phyloP scores from a whole-genome alignment of 2,888 invertebrate genomes.

The Stenurella melanura region DNA sequence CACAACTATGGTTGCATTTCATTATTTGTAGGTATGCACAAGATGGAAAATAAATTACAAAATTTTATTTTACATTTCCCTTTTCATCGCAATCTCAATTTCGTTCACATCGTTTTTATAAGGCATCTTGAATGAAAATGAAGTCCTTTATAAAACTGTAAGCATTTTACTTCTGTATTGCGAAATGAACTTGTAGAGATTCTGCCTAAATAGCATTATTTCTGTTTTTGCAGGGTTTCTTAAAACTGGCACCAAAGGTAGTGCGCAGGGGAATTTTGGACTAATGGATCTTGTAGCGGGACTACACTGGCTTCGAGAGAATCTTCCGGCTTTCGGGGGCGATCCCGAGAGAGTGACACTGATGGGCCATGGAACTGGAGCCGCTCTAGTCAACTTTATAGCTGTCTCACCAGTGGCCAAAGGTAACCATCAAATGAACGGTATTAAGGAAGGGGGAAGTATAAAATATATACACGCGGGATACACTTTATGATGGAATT shows the following conservation, averaged over 20 bases:
- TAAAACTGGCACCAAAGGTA: conserved; percentile 91
- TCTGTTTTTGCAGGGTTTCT: conserved; percentile 82
- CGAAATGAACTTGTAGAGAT: background rate
- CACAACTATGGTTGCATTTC: no score
- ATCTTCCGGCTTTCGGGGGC: conserved; percentile 95
- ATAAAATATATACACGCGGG: background rate
- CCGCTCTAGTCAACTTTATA: conserved; percentile 96
- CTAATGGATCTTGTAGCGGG: conserved; percentile 96
- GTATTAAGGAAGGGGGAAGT: background rate
- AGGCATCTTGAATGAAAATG: background rate
- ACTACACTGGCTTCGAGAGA: conserved; percentile 96
- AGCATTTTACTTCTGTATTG: background rate
- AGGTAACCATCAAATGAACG: conserved; percentile 77
- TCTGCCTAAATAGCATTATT: conserved; percentile 27
- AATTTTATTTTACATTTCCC: background rate
- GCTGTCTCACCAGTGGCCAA: conserved; percentile 96
- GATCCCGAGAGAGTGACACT: conserved; percentile 94
- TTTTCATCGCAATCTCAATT: background rate
- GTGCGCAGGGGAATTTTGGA: conserved; percentile 93
- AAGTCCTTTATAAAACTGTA: background rate
- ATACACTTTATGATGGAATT: background rate
- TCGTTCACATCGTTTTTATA: background rate
- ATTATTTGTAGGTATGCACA: background rate
- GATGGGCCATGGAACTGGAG: conserved; percentile 97
- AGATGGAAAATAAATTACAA: background rate